Base-by-base conservation (phyloP, 2,797 vertebrate species). In the Buphagus erythrorhynchus region DNA sequence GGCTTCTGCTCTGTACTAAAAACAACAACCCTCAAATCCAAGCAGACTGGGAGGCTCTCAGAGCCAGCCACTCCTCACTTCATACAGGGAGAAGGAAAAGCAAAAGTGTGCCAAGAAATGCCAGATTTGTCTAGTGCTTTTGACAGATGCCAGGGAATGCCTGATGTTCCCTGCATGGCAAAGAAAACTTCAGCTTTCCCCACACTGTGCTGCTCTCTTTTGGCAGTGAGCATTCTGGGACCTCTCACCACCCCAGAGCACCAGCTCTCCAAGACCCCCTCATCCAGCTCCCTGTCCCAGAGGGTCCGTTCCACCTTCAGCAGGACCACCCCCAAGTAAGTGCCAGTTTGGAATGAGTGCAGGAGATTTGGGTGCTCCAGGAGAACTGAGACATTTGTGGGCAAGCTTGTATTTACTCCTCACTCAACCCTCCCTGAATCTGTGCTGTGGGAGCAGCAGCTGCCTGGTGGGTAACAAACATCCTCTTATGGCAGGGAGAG, bases 191-290 rank as follows among this genome's bases (percentile, higher is more conserved):
- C 40, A 75, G 58, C 86, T 93, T 77, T 88, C 25, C 26, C 55
- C 43, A 10, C 15, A 25, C 72, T 61, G 81, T 71, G 54, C 33
- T 76, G 83, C 43, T 87, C 54, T 87, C 17, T 97, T 31, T 66
- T 85, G 97, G 90, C 97, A 99, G 99, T 98, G 96, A 99, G 99
- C 93, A 98, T 99, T 65, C 96, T 99, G 72, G 99, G 99, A 16
- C 99, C 99, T 3, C 97, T 99, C 93, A 99, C 99, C 28, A 99
- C 99, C 54, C 99, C 99, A 0, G 99, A 99, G 65, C 99, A 99
- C 86, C 99, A 99, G 96, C 96, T 99, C 94, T 98, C 93, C 96
- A 99, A 99, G 97, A 99, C 99, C 0, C 99, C 99, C 3, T 99
- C 99, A 0, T 99, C 99, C 67, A 99, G 99, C 97, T 99, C 99